Conservation (phyloP, 2,113 vertebrate species). For the Phaethon lepturus region DNA sequence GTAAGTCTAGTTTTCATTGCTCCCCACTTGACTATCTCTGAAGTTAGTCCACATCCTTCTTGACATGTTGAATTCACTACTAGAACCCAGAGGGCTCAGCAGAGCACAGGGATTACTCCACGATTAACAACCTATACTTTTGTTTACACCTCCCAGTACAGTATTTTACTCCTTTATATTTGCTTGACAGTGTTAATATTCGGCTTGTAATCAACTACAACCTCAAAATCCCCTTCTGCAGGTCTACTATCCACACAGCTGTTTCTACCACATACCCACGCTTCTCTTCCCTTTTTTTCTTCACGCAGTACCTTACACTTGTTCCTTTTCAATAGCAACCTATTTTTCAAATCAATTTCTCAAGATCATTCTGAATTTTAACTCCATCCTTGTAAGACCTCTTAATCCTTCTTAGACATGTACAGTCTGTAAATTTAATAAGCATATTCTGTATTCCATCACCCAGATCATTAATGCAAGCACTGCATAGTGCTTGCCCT, state of each 20-base stretch:
- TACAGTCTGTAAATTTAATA: not conserved
- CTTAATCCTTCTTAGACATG: constrained; percentile 7
- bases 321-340: not conserved
- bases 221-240: not conserved
- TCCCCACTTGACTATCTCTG: not conserved
- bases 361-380: not conserved
- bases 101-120: not conserved
- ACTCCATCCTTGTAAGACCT: constrained; percentile 6
- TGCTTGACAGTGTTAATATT: not conserved
- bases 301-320: not conserved
- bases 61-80: not conserved
- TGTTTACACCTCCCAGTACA: not conserved
- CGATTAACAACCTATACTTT: not conserved
- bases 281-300: not conserved
- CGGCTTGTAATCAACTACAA: not conserved
- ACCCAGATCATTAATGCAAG: not conserved
- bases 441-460: constrained; percentile 27
- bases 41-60: not conserved
- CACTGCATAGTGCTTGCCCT: not conserved
- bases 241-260: not conserved
- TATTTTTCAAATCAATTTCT: constrained; percentile 6
- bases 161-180: not conserved
- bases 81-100: not conserved
- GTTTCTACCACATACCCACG: not conserved
- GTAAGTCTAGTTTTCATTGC: not conserved